Evolutionary conservation across 2,797 vertebrate species (phyloP).

Genomic region (Amniataba percoides): DNA sequence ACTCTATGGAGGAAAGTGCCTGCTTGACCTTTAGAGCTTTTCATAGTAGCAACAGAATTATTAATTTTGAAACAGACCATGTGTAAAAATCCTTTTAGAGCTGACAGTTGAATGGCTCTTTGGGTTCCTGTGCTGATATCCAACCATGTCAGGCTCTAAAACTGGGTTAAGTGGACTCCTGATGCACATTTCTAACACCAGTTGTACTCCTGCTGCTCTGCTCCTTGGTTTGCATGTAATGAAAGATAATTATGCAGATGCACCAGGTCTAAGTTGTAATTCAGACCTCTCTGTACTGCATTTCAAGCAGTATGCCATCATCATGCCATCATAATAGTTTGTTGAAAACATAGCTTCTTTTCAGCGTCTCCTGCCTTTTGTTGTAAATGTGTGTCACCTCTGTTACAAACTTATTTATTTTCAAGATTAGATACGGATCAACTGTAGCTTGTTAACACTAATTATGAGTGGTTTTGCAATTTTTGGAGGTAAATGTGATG

Average conservation of each 20-base stretch:
- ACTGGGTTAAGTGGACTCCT: not conserved
- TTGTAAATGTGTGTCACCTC: not conserved
- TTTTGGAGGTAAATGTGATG: not conserved
- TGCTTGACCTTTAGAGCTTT: not conserved
- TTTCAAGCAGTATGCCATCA: not conserved
- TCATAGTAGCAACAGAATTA: not conserved
- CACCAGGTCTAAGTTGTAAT: not conserved
- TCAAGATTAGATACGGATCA: not conserved
- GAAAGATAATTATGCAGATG: constrained; percentile 13
- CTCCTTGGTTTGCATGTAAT: constrained; percentile 1
- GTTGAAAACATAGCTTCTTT: not conserved
- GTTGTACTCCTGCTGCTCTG: not conserved
- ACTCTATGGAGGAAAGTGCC: not conserved
- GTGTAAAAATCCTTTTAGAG: not conserved
- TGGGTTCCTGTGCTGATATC: not conserved
- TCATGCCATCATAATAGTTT: not conserved
- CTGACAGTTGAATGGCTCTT: not conserved
- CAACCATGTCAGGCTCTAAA: not conserved
- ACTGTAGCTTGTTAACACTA: not conserved
- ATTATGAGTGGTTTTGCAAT: not conserved
- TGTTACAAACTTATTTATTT: not conserved
- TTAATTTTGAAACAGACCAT: not conserved
- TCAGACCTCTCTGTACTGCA: not conserved
- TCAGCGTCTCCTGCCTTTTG: not conserved
- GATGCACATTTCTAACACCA: not conserved